phyloP scores from a whole-genome alignment of 64 coral and sea anemone genomes.

The Pachyseris speciosa region DNA sequence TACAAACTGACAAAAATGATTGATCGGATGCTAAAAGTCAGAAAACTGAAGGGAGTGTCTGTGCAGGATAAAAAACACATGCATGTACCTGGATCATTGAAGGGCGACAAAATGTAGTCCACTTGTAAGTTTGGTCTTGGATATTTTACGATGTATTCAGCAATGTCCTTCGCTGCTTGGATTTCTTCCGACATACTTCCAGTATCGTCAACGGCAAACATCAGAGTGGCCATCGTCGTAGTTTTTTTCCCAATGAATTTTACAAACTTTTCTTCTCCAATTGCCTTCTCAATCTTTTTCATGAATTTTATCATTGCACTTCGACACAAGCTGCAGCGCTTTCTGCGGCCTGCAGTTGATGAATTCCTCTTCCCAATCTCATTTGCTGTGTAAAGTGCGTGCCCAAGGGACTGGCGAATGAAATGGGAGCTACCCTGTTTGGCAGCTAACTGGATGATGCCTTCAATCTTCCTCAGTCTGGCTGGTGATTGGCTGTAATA shows the following conservation, averaged over 20 bases:
- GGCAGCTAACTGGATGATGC: constrained; percentile 46
- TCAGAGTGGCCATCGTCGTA: neutral
- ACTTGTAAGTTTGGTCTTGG: neutral
- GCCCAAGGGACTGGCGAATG: constrained; percentile 38
- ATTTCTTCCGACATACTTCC: constrained; percentile 55
- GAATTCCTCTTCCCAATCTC: neutral
- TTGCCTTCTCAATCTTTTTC: constrained; percentile 36
- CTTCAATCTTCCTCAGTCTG: constrained; percentile 16
- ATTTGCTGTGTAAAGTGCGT: constrained; percentile 43
- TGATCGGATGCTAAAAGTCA: neutral
- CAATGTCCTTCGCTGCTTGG: neutral
- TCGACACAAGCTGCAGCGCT: neutral
- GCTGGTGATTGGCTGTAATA: constrained; percentile 22
- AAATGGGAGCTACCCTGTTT: constrained; percentile 20
- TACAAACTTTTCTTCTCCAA: constrained; percentile 10
- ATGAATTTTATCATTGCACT: constrained; percentile 18
- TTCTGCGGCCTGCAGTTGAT: neutral
- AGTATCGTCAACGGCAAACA: constrained; percentile 51
- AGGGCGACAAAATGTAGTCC: constrained; percentile 32
- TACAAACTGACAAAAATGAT: too few species aligned
- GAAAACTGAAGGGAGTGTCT: too few species aligned
- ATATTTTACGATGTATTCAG: neutral
- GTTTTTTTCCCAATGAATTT: neutral
- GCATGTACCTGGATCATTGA: constrained; percentile 48
- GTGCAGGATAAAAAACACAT: neutral